Percentiles rank a stretch among this genome's conserved stretches.
Evolutionary conservation across 2,797 vertebrate species (phyloP).

Genomic region (Kryptopterus vitreolus): DNA sequence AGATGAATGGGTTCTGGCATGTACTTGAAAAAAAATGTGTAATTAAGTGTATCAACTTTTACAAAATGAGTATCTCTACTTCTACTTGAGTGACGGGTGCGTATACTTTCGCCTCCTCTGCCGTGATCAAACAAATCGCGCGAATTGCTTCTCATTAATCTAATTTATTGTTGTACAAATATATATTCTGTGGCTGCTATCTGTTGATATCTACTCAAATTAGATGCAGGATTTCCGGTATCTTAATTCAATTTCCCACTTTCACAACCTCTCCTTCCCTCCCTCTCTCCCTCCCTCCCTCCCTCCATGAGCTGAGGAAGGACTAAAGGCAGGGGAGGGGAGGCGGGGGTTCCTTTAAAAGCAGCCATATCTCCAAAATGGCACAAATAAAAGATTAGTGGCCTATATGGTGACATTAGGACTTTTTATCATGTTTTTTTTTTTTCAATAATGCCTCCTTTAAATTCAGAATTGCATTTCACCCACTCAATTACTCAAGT

Average conservation of each 20-base stretch:
- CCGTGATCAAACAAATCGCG: too few species aligned
- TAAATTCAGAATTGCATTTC: constrained; percentile 65
- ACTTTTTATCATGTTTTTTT: constrained; percentile 5
- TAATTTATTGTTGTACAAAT: too few species aligned
- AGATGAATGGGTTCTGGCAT: too few species aligned
- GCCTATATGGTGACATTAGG: neutral
- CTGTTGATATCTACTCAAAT: neutral
- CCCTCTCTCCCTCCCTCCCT: neutral
- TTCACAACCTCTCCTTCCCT: too few species aligned
- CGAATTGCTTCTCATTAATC: too few species aligned
- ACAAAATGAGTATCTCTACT: too few species aligned
- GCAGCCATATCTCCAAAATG: neutral
- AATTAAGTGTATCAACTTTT: too few species aligned
- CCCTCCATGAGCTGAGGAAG: neutral
- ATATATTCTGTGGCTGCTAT: too few species aligned
- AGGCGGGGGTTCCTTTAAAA: neutral
- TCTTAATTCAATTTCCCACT: neutral
- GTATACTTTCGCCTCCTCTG: too few species aligned
- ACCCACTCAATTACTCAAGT: constrained; percentile 55
- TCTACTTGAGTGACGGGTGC: too few species aligned
- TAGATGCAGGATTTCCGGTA: neutral
- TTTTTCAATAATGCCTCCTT: constrained; percentile 41
- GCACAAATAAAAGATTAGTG: neutral
- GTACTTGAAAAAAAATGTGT: too few species aligned
- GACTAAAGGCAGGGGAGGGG: neutral